Base-by-base conservation (phyloP, 2,888 invertebrate species). In the Pteria penguin region DNA sequence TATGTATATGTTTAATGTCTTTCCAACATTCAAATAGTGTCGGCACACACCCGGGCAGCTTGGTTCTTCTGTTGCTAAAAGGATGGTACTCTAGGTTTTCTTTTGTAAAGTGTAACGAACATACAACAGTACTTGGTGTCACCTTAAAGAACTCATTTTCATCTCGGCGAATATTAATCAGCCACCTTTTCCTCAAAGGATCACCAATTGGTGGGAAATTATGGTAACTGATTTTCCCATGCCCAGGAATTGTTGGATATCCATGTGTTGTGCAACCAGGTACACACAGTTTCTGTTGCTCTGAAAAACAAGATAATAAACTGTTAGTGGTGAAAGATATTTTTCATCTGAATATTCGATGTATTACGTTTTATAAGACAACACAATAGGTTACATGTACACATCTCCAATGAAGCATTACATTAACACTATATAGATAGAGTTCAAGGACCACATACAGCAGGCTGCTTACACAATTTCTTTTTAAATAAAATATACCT, bases 291-390 rank as follows among this genome's bases (percentile, higher is more conserved):
- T n/a, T 57, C 14, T 22, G 8, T 57, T 14, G 24, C 58, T 57
- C 58, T 57, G 58, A 57, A 57, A 57, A n/a, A 57, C 11, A 57
- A 57, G 22, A 58, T n/a, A n/a, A n/a, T n/a, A n/a, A n/a, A n/a
- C n/a, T n/a, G n/a, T n/a, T n/a, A n/a, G n/a, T n/a, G n/a, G n/a
- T n/a, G n/a, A n/a, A n/a, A n/a, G n/a, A n/a, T n/a, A n/a, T n/a
- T n/a, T n/a, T n/a, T n/a, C n/a, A n/a, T n/a, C n/a, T n/a, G n/a
- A n/a, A n/a, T n/a, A n/a, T n/a, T n/a, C n/a, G n/a, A n/a, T n/a
- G n/a, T n/a, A n/a, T n/a, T n/a, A n/a, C n/a, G n/a, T n/a, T n/a
- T n/a, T n/a, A n/a, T n/a, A n/a, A n/a, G n/a, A n/a, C n/a, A n/a
- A n/a, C n/a, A n/a, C n/a, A n/a, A n/a, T n/a, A n/a, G n/a, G n/a